Evolutionary conservation across 35 echinoderm and acorn worm species (phyloP).

Genomic region (Ophiothrix spiculata): DNA sequence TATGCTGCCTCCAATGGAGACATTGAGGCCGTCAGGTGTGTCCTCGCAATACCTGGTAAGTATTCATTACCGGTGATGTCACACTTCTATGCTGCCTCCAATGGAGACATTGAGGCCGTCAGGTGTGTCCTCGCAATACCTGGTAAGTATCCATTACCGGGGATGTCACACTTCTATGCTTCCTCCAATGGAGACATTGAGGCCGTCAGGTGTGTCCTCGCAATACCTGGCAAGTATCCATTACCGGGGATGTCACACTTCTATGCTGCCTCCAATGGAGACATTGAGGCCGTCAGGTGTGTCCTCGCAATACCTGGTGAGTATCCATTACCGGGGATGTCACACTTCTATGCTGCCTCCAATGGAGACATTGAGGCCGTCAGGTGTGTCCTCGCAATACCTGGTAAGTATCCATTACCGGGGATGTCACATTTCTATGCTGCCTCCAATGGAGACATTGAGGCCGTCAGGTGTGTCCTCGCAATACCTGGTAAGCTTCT

Average conservation of each 20-base stretch:
- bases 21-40: constrained; percentile 64
- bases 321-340: constrained; percentile 21
- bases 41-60: constrained; percentile 44
- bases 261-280: constrained; percentile 68
- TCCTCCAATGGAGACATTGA: constrained; percentile 36
- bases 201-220: constrained; percentile 54
- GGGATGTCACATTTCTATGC: constrained; percentile 48
- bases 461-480: constrained; percentile 59
- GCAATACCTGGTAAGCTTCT: constrained; percentile 46
- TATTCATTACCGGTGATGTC: not conserved
- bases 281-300: constrained; percentile 67
- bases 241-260: constrained; percentile 20
- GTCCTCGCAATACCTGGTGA: constrained; percentile 51
- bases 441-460: constrained; percentile 25
- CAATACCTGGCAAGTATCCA: constrained; percentile 49
- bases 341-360: constrained; percentile 44
- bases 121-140: constrained; percentile 54
- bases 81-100: constrained; percentile 66
- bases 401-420: constrained; percentile 40
- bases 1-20: constrained; percentile 42
- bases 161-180: constrained; percentile 47
- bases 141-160: constrained; percentile 49
- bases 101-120: constrained; percentile 61
- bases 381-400: constrained; percentile 44
- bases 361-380: constrained; percentile 57